Conservation (phyloP, 2,113 vertebrate genomes). For the Istiophorus platypterus region DNA sequence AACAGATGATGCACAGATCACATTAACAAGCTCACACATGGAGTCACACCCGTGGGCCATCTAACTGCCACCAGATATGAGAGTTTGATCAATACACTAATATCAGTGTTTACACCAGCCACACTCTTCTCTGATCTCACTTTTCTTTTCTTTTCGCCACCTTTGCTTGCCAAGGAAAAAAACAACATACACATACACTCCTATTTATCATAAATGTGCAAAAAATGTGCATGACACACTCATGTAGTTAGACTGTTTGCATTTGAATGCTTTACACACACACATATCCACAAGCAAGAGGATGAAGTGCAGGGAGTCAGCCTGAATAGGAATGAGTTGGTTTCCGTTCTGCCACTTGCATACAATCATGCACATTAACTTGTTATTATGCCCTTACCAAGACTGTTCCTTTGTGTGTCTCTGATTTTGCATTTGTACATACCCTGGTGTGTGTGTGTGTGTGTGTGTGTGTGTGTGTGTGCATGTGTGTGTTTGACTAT, state of each 20-base stretch:
- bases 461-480: constrained; percentile 45
- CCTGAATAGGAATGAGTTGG: constrained; percentile 52
- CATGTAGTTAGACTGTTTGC: constrained; percentile 13
- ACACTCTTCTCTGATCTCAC: constrained; percentile 17
- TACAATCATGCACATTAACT: constrained; percentile 44
- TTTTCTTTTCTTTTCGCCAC: constrained; percentile 31
- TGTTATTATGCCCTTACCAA: constrained; percentile 37
- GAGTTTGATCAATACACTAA: constrained; percentile 76
- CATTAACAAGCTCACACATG: constrained; percentile 52
- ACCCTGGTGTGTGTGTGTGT: constrained; percentile 3
- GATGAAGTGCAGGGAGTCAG: constrained; percentile 1
- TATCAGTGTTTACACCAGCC: constrained; percentile 69
- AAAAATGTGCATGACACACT: constrained; percentile 34
- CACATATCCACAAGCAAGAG: constrained; percentile 4
- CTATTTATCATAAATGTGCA: constrained; percentile 42
- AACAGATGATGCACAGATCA: constrained; percentile 57
- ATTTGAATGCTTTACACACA: constrained; percentile 16
- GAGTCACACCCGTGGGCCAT: constrained; percentile 49
- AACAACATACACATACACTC: constrained; percentile 8
- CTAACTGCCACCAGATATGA: constrained; percentile 70
- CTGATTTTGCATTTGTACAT: constrained; percentile 34
- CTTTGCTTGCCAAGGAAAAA: constrained; percentile 4
- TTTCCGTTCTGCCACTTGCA: constrained; percentile 40
- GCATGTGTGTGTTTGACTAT: constrained; percentile 30
- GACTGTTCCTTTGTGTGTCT: constrained; percentile 30